A percentile compares a stretch with the other conserved stretches of the same genome.
Conservation (phyloP, 1,140 invertebrate genomes). For the Asbolus verrucosus region DNA sequence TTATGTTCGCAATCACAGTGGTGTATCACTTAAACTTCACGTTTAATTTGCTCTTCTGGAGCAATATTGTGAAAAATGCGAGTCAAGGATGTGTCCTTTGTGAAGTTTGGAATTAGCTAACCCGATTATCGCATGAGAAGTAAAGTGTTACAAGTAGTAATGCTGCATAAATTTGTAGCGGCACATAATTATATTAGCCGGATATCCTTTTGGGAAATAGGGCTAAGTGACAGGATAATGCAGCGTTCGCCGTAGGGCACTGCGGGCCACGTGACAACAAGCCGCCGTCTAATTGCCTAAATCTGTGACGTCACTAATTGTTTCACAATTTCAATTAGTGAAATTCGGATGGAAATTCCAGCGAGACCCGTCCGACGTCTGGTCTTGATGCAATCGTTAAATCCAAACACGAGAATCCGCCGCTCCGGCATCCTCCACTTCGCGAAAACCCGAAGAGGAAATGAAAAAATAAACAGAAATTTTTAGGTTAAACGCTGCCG, state of each 20-base stretch:
- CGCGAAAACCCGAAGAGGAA: too few relatives aligned
- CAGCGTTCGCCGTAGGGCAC: slow-evolving; percentile 46
- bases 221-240: slow-evolving; percentile 58
- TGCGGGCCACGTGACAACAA: slow-evolving; percentile 52
- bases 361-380: slow-evolving; percentile 22
- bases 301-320: slow-evolving; percentile 57
- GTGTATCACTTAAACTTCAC: too few relatives aligned
- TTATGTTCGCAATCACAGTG: too few relatives aligned
- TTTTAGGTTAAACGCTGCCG: too few relatives aligned
- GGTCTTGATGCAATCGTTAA: slow-evolving; percentile 2
- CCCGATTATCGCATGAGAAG: slow-evolving; percentile 17
- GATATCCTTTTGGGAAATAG: slow-evolving; percentile 56
- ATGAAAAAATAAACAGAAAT: too few relatives aligned
- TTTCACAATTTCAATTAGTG: slow-evolving; percentile 54
- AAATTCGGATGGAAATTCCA: slow-evolving; percentile 34
- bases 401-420: slow-evolving; percentile 8
- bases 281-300: slow-evolving; percentile 52
- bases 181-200: slow-evolving; percentile 55
- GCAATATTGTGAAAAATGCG: neutral
- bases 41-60: too few relatives aligned
- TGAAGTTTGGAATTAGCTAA: slow-evolving; percentile 7
- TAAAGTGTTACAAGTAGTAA: slow-evolving; percentile 47
- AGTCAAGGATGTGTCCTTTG: slow-evolving; percentile 1
- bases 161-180: slow-evolving; percentile 39
- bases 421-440: too few relatives aligned